Base-by-base conservation (phyloP, 2,113 vertebrate species). In the Notothenia coriiceps region DNA sequence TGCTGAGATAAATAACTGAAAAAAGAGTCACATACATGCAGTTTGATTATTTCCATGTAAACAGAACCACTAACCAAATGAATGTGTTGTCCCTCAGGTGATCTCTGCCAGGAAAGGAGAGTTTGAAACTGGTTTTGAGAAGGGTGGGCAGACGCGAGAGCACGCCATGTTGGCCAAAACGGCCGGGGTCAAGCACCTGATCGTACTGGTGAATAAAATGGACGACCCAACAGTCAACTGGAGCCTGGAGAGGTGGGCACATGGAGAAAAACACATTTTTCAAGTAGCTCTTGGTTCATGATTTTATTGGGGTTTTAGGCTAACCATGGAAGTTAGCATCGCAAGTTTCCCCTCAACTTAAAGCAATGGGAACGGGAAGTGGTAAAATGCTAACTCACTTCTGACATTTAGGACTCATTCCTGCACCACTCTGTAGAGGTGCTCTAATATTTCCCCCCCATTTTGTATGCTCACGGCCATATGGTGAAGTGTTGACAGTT, bases 121-220 rank as follows among this genome's bases (percentile, higher is more conserved):
- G 82, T 99, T 99, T 95, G 98, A 99, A 94, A 99, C 98, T n/a
- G 98, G 98, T 61, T 99, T 99, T 94, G 98, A 99, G 90, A 99
- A 99, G 86, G 98, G 98, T 9, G 98, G 98, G 75, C 98, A 99
- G 88, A 99, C 98, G 1, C 96, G 98, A 90, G 98, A 99, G 86
- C 98, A 99, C 22, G 98, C 98, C 54, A 99, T 99, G 98, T 91
- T 99, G 92, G 98, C 98, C 83, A 99, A 99, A 92, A 99, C 98
- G 12, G 98, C 98, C 0, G 98, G 98, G 40, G 98, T 99, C 64
- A 99, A 98, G 77, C 98, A 99, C 85, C 95, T 99, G 92, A 98
- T 99, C 85, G 97, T 99, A 84, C 96, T 99, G 88, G 96, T 99
- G 90, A 99, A 99, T 91, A 99, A 99, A 92, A 99, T 99, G 98